Conservation (phyloP, 92 coral and sea anemone species). For the Phymanthus crucifer region DNA sequence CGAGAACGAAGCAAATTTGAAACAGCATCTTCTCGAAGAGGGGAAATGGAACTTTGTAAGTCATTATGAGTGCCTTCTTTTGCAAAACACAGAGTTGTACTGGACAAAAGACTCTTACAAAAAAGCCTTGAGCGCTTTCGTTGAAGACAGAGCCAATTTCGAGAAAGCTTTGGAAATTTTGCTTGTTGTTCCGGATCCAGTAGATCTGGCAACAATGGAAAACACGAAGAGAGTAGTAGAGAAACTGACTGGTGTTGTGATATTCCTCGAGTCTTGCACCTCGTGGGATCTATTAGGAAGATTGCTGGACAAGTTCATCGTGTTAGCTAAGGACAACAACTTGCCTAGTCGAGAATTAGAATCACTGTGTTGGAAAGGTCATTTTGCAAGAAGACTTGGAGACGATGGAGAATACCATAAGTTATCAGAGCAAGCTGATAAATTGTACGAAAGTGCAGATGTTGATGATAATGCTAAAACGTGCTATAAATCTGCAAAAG, state of each 20-base stretch:
- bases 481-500: neutral
- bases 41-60: neutral
- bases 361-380: neutral
- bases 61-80: neutral
- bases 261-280: neutral
- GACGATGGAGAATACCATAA: neutral
- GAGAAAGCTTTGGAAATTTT: constrained; percentile 6
- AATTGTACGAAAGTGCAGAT: neutral
- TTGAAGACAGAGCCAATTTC: neutral
- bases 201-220: neutral
- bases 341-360: neutral
- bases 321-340: neutral
- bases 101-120: neutral
- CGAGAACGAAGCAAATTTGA: neutral
- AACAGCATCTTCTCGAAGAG: neutral
- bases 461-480: neutral
- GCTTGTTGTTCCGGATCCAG: neutral
- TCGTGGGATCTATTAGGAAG: neutral
- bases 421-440: neutral
- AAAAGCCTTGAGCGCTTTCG: neutral
- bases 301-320: neutral
- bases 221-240: neutral
- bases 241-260: neutral
- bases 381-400: neutral
- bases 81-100: neutral